phyloP scores from a whole-genome alignment of 2,797 vertebrate genomes.

The Poecilia gillii region DNA sequence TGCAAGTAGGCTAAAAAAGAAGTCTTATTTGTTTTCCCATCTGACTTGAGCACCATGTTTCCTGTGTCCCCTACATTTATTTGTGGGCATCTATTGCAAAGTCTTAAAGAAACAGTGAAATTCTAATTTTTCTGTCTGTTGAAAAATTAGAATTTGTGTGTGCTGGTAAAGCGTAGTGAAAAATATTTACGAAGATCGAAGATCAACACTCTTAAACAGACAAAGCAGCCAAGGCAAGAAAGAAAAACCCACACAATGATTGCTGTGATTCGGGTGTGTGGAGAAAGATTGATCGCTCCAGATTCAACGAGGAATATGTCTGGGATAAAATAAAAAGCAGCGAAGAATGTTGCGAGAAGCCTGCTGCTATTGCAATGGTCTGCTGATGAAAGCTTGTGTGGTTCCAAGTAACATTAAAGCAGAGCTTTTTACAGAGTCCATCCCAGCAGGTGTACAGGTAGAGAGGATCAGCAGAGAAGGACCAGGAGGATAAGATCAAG shows the following conservation, averaged over 20 bases:
- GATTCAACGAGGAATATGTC: constrained; percentile 18
- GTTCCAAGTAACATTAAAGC: constrained; percentile 44
- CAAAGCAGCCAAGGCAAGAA: not conserved
- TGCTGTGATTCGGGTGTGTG: not conserved
- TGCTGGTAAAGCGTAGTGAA: not conserved
- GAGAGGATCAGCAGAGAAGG: constrained; percentile 53
- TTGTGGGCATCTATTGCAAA: not conserved
- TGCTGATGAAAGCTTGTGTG: constrained; percentile 56
- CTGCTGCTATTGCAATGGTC: constrained; percentile 28
- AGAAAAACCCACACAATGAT: not conserved
- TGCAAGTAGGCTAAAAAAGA: not conserved
- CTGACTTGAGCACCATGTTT: not conserved
- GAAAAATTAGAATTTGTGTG: too few relatives aligned
- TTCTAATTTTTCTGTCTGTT: not conserved
- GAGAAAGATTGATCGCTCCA: constrained; percentile 13
- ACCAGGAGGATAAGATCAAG: constrained; percentile 51
- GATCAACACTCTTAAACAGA: not conserved
- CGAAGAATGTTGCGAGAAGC: constrained; percentile 31
- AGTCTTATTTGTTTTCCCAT: not conserved
- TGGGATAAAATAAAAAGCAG: constrained; percentile 18
- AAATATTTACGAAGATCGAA: not conserved
- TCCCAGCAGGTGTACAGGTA: constrained; percentile 56
- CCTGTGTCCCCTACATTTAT: not conserved
- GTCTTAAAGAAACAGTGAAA: not conserved
- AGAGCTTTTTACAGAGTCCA: constrained; percentile 43